These are phyloP conservation scores for Spinus pinus DNA, from an alignment of 2,797 vertebrate genomes.

Conservation along the genomic window DNA sequence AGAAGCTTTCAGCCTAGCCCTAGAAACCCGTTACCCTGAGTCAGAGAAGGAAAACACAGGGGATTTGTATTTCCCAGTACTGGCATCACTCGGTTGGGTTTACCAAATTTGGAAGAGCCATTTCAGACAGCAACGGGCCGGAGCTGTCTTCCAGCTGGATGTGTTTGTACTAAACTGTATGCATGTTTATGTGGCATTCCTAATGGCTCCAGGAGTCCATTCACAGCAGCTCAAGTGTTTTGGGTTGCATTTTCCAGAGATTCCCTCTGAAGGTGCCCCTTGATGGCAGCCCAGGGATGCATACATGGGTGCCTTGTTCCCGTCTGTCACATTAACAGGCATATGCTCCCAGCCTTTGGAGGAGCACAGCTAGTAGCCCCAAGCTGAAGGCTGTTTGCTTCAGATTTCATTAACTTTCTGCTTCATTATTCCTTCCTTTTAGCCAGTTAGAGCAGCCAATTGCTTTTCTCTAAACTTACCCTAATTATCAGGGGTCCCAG, in stretches of 20 bases:
- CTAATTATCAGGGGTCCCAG: conserved; percentile 71
- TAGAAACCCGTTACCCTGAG: neutral
- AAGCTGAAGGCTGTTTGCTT: conserved; percentile 56
- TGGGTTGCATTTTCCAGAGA: conserved; percentile 12
- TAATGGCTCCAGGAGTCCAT: conserved; percentile 1
- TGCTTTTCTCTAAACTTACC: conserved; percentile 60
- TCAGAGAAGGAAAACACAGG: neutral
- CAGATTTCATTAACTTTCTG: conserved; percentile 70
- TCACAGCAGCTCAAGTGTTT: neutral
- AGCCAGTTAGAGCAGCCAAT: conserved; percentile 18
- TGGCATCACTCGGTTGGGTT: neutral
- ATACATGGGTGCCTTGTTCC: neutral
- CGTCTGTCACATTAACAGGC: neutral
- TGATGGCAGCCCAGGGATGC: neutral
- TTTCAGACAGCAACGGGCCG: neutral
- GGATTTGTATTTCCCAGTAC: neutral
- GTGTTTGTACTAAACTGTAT: neutral
- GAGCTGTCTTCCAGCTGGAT: conserved; percentile 37
- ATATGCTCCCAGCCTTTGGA: neutral
- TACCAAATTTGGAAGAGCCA: neutral
- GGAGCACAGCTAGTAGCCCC: conserved; percentile 7
- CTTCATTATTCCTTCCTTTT: conserved; percentile 45
- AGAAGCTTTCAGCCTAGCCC: neutral
- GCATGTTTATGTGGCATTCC: neutral
- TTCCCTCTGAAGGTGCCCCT: neutral